Percentiles rank a stretch among this genome's conserved stretches.
phyloP scores from a whole-genome alignment of 2,797 vertebrate species.

The Poeciliopsis turneri region DNA sequence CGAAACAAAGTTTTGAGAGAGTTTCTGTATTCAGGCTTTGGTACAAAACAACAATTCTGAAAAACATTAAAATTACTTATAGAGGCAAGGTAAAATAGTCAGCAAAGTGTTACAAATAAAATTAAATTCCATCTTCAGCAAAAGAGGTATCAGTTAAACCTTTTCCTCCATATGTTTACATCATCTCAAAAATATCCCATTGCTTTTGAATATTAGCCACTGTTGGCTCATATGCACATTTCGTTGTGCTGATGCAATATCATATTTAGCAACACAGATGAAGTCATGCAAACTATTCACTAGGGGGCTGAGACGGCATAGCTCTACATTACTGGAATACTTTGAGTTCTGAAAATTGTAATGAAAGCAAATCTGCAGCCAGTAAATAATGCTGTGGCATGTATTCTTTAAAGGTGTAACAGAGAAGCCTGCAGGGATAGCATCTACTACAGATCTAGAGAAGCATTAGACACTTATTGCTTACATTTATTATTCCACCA shows the following conservation, averaged over 20 bases:
- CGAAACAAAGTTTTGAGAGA: background rate
- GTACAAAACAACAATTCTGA: background rate
- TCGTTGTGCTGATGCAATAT: slow-evolving; percentile 7
- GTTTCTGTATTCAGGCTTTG: background rate
- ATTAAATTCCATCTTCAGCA: background rate
- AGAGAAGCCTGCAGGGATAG: background rate
- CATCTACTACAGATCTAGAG: background rate
- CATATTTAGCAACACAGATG: slow-evolving; percentile 3
- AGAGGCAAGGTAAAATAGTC: background rate
- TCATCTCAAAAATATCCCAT: background rate
- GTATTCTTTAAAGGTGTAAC: slow-evolving; percentile 3
- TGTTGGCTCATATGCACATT: slow-evolving; percentile 6
- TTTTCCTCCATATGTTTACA: background rate
- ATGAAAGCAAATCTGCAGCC: slow-evolving; percentile 13
- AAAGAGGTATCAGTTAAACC: background rate
- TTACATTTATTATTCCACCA: background rate
- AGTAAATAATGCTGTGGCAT: slow-evolving; percentile 11
- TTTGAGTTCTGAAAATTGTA: background rate
- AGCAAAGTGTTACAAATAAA: background rate
- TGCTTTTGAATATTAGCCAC: background rate
- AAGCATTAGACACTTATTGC: background rate
- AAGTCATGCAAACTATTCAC: background rate
- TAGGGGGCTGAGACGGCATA: background rate
- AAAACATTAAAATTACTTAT: background rate
- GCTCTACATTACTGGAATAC: background rate